Evolutionary conservation across 2,797 vertebrate genomes (phyloP), one percentile per base, ranked within the genome.

Genomic region (Vultur gryphus): DNA sequence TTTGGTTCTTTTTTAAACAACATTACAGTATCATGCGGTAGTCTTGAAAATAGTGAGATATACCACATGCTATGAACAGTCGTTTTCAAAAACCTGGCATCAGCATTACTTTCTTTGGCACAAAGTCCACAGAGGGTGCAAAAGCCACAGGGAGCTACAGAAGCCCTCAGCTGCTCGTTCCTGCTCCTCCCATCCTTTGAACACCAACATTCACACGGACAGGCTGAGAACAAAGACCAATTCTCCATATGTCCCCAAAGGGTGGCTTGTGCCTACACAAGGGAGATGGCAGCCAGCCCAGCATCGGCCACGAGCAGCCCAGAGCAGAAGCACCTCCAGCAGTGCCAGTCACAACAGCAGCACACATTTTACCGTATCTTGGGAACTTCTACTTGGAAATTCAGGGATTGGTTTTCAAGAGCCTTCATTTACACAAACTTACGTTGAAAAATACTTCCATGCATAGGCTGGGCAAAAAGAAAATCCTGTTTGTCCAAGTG

Each of bases 171-270:
- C 81, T 79, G 89, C 66, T 95, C 44, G 2, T 43, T 75, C 8
- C 24, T 26, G 54, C 35, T 87, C 35, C 79, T 94, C 46, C 82
- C 71, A 49, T 9, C 26, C 75, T 33, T 10, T 5, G 35, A 62
- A 48, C 52, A 51, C 4, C 29, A 20, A 26, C 0, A 0, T 41
- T 61, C 23, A 57, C 0, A 0, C 1, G 1, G 67, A 19, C 57
- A 64, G 49, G 57, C 58, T 48, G 69, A 71, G 65, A 86, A 90
- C 92, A 90, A 94, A 92, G 89, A 24, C 19, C 69, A 62, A 59
- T 2, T 37, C 55, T 35, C 82, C 4, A 0, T 23, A 8, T 31
- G 57, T 44, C 48, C 72, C 88, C 65, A 31, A 43, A 62, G 69
- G 21, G 33, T 55, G 65, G 55, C 86, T 41, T 25, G 49, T 78